phyloP scores from a whole-genome alignment of 2,888 invertebrate species.

The Cephus rjabovi region DNA sequence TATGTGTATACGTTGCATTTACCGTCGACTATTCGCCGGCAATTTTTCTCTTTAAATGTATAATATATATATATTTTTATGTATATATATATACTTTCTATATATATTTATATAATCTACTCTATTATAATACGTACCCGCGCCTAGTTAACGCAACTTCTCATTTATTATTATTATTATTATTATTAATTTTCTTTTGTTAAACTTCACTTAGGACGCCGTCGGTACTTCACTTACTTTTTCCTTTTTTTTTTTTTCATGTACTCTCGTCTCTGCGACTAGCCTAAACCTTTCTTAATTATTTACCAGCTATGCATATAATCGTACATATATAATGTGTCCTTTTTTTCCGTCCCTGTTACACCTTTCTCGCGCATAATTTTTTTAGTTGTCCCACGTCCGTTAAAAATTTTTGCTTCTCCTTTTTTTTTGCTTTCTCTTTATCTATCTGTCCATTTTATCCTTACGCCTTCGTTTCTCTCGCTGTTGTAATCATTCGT shows the following conservation, averaged over 20 bases:
- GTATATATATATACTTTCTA: constrained; percentile 37
- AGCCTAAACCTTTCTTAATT: constrained; percentile 46
- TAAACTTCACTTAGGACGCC: constrained; percentile 40
- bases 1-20: not conserved
- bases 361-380: constrained; percentile 15
- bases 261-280: constrained; percentile 44
- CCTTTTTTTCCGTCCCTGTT: not conserved
- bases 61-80: constrained; percentile 52
- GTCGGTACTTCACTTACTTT: constrained; percentile 35
- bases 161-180: constrained; percentile 4
- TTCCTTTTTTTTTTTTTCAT: constrained; percentile 25
- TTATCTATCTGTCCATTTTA: constrained; percentile 24
- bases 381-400: constrained; percentile 12
- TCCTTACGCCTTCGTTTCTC: constrained; percentile 2
- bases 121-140: constrained; percentile 53
- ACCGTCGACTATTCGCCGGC: not conserved
- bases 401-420: constrained; percentile 22
- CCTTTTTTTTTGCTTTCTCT: constrained; percentile 17
- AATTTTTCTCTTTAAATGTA: constrained; percentile 25
- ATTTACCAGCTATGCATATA: constrained; percentile 25
- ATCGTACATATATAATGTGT: constrained; percentile 25
- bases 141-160: constrained; percentile 31
- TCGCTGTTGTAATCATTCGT: not conserved
- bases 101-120: constrained; percentile 49
- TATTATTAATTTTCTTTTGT: constrained; percentile 19